phyloP scores from a whole-genome alignment of 2,888 invertebrate species.

The Calameuta idolon region DNA sequence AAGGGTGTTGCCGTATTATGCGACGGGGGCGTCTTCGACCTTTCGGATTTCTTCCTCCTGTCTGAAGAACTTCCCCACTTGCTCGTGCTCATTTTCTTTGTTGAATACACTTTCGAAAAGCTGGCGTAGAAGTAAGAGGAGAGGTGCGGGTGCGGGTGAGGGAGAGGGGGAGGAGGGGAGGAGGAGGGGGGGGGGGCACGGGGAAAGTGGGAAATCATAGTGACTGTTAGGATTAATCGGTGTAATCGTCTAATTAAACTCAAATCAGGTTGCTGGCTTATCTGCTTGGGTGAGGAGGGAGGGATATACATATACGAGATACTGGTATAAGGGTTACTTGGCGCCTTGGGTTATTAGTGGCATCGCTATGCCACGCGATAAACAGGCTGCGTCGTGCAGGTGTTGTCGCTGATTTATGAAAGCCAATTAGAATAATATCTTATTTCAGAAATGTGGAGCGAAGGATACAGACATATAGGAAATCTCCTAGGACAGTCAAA shows the following conservation, averaged over 20 bases:
- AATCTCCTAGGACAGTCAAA: no score
- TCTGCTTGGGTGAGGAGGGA: slow-evolving; percentile 15
- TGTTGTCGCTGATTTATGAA: slow-evolving; percentile 66
- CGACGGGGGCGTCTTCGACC: slow-evolving; percentile 41
- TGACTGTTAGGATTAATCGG: neutral
- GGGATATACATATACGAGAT: neutral
- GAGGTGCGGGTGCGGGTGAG: no score
- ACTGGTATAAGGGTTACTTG: no score
- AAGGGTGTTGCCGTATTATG: slow-evolving; percentile 61
- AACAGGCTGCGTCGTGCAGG: slow-evolving; percentile 63
- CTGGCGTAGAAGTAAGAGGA: no score
- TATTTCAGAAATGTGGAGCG: slow-evolving; percentile 42
- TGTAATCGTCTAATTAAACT: slow-evolving; percentile 50
- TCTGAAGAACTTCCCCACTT: slow-evolving; percentile 15
- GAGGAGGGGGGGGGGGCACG: no score
- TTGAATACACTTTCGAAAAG: neutral
- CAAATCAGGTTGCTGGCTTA: slow-evolving; percentile 48
- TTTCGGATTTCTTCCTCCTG: slow-evolving; percentile 30
- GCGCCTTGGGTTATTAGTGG: slow-evolving; percentile 40
- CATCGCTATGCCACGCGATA: slow-evolving; percentile 47
- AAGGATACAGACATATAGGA: no score
- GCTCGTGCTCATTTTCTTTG: slow-evolving; percentile 14
- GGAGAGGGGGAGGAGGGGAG: no score
- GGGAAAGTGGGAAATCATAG: neutral
- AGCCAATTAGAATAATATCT: slow-evolving; percentile 65